A percentile compares a stretch with the other conserved stretches of the same genome.
Evolutionary conservation across 2,888 invertebrate species (phyloP).

Genomic region (Xestia xanthographa): DNA sequence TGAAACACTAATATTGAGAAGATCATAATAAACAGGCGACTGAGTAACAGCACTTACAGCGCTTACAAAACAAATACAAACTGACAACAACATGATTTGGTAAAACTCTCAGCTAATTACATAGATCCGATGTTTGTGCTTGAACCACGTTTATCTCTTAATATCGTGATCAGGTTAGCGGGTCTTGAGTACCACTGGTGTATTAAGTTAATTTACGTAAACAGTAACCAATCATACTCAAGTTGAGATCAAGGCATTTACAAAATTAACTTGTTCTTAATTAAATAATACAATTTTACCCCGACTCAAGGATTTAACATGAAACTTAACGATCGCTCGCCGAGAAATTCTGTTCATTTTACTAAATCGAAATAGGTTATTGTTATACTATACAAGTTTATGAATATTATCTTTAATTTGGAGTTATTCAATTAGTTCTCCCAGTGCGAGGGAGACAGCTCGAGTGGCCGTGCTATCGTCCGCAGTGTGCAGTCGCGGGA

Average conservation of each 20-base stretch:
- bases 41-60: not conserved
- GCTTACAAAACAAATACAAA: not conserved
- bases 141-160: constrained; percentile 5
- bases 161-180: not conserved
- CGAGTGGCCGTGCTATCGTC: not conserved
- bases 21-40: not conserved
- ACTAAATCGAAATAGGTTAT: constrained; percentile 15
- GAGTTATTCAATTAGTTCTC: constrained; percentile 3
- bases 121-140: not conserved
- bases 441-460: not conserved
- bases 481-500: not conserved
- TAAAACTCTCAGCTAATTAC: not conserved
- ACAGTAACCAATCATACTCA: constrained; percentile 35
- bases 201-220: constrained; percentile 16
- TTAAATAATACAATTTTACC: constrained; percentile 36
- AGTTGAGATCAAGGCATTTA: constrained; percentile 22
- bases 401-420: constrained; percentile 29
- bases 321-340: not conserved
- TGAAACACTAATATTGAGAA: constrained; percentile 9
- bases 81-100: not conserved
- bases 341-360: constrained; percentile 11
- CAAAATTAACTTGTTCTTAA: constrained; percentile 23
- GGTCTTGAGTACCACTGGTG: not conserved
- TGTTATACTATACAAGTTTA: constrained; percentile 4
- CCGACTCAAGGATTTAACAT: constrained; percentile 5